Percentiles rank a stretch among this genome's conserved stretches.
These are phyloP conservation scores for Hyperoplus lanceolatus DNA, from an alignment of 2,797 vertebrate species.

Conservation along the genomic window DNA sequence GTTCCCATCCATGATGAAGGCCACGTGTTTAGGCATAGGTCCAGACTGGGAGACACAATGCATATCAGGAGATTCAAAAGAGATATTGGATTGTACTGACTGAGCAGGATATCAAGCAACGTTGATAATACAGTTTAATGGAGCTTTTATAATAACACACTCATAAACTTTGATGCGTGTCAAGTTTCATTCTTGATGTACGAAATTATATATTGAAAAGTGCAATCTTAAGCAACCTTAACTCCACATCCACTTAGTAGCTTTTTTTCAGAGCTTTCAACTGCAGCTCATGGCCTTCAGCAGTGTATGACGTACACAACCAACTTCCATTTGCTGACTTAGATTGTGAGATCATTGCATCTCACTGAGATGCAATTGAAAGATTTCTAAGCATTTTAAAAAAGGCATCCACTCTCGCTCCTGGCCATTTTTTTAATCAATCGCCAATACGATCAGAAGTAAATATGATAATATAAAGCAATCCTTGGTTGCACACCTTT, in stretches of 20 bases:
- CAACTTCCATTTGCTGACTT: too few species aligned
- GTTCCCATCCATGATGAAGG: constrained; percentile 99
- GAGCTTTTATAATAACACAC: neutral
- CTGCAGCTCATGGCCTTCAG: neutral
- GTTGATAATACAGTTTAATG: neutral
- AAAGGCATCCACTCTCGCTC: too few species aligned
- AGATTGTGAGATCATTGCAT: neutral
- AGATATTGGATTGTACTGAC: neutral
- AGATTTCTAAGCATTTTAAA: too few species aligned
- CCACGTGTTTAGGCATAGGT: constrained; percentile 96
- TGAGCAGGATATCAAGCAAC: neutral
- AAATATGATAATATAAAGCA: neutral
- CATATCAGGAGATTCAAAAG: neutral
- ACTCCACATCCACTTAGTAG: neutral
- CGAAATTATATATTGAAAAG: neutral
- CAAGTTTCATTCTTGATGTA: neutral
- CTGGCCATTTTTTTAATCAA: neutral
- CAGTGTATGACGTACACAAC: neutral
- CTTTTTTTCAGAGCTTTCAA: neutral
- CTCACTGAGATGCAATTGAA: neutral
- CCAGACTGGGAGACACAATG: constrained; percentile 86
- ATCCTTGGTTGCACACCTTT: neutral
- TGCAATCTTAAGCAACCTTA: neutral
- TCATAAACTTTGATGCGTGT: neutral
- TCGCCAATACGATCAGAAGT: neutral